Conservation (phyloP, 2,113 vertebrate genomes). For the Tonatia bakeri region DNA sequence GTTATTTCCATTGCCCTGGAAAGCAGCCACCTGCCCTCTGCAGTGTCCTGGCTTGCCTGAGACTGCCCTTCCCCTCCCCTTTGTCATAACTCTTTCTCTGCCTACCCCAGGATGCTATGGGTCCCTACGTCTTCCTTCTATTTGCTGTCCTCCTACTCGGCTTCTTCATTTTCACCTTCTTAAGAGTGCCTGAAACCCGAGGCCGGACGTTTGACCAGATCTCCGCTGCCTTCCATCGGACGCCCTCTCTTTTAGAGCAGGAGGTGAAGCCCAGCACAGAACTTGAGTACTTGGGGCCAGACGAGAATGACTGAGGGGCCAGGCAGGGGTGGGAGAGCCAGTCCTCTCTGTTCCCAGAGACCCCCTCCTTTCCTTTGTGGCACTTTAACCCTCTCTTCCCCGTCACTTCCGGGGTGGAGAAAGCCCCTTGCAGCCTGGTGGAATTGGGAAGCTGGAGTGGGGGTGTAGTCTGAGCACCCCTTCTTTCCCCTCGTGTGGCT, state of each 20-base stretch:
- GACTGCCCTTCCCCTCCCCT: background rate
- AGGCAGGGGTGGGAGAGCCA: background rate
- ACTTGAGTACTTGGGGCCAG: conserved; percentile 86
- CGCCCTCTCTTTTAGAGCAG: conserved; percentile 82
- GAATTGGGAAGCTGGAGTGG: conserved; percentile 46
- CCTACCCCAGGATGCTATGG: conserved; percentile 82
- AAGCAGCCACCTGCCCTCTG: background rate
- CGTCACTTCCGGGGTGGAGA: conserved; percentile 15
- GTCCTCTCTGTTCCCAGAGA: background rate
- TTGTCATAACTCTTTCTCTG: conserved; percentile 44
- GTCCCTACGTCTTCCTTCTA: conserved; percentile 92
- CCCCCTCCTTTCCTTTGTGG: conserved; percentile 47
- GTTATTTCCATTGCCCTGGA: background rate
- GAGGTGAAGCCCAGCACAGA: conserved; percentile 88
- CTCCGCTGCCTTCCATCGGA: conserved; percentile 82
- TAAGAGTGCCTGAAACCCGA: conserved; percentile 90
- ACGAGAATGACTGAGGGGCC: conserved; percentile 73
- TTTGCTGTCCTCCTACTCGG: conserved; percentile 87
- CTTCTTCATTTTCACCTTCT: conserved; percentile 91
- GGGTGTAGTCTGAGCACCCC: conserved; percentile 14
- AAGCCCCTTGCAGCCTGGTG: conserved; percentile 5
- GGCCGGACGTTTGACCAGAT: conserved; percentile 94
- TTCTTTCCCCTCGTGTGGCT: conserved; percentile 43
- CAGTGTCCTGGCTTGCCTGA: background rate
- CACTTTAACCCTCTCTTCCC: conserved; percentile 64